phyloP scores from a whole-genome alignment of 2,113 vertebrate species.

The Anguilla rostrata region DNA sequence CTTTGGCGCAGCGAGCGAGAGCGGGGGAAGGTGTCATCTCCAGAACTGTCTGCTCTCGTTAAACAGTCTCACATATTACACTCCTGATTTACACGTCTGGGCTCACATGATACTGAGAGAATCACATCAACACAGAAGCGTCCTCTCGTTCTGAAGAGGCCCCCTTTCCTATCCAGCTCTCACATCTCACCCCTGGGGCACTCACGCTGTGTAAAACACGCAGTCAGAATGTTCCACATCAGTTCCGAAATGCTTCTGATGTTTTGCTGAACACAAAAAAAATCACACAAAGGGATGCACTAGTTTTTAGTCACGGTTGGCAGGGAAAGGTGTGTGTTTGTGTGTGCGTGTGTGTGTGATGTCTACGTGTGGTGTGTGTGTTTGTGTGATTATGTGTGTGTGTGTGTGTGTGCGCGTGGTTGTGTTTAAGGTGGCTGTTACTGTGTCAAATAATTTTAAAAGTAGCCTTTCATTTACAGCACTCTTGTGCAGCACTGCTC shows the following conservation, averaged over 20 bases:
- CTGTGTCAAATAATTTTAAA: too few relatives aligned
- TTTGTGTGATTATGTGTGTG: too few relatives aligned
- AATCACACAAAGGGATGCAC: too few relatives aligned
- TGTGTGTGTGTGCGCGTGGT: too few relatives aligned
- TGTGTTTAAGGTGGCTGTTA: too few relatives aligned
- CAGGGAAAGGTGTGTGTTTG: too few relatives aligned
- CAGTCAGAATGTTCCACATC: neutral
- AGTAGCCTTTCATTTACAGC: neutral
- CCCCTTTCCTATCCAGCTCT: neutral
- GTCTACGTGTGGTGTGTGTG: too few relatives aligned
- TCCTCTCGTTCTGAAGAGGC: neutral
- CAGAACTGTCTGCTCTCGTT: neutral
- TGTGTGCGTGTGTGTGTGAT: too few relatives aligned
- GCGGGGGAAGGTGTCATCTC: neutral
- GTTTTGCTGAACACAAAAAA: too few relatives aligned
- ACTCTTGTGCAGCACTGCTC: neutral
- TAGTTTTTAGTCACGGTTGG: too few relatives aligned
- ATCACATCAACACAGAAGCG: neutral
- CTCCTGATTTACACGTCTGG: conserved; percentile 2
- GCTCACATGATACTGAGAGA: neutral
- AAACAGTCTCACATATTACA: neutral
- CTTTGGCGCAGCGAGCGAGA: neutral
- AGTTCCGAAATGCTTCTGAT: too few relatives aligned
- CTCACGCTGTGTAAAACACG: neutral
- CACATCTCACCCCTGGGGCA: neutral